Conservation (phyloP, 1,140 invertebrate genomes). For the Diorhabda sublineata region DNA sequence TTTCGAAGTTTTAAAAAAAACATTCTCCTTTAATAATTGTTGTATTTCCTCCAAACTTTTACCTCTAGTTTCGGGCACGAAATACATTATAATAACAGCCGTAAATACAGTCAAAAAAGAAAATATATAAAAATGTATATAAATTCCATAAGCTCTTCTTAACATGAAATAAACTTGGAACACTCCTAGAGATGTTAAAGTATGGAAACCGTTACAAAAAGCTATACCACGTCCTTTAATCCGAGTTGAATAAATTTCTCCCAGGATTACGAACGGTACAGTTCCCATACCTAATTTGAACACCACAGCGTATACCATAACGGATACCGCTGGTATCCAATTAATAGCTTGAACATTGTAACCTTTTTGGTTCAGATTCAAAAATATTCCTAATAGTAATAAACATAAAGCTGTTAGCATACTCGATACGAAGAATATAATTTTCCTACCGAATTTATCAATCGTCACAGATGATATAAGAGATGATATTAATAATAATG, state of each 20-base stretch:
- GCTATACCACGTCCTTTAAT: conserved; percentile 51
- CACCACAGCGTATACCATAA: conserved; percentile 33
- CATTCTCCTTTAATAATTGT: conserved; percentile 41
- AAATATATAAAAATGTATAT: conserved; percentile 65
- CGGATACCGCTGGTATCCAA: conserved; percentile 35
- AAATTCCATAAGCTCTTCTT: conserved; percentile 49
- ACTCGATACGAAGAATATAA: conserved; percentile 33
- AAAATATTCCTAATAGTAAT: conserved; percentile 36
- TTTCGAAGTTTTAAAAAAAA: not conserved
- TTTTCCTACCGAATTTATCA: conserved; percentile 38
- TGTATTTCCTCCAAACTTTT: conserved; percentile 69
- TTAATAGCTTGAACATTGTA: conserved; percentile 20
- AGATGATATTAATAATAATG: conserved; percentile 33
- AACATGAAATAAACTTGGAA: conserved; percentile 61
- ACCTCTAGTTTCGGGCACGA: conserved; percentile 76
- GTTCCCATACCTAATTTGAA: conserved; percentile 44
- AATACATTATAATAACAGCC: conserved; percentile 56
- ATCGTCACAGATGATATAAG: conserved; percentile 29
- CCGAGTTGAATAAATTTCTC: conserved; percentile 54
- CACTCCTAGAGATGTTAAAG: conserved; percentile 56
- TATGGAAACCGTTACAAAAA: conserved; percentile 37
- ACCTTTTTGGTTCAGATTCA: conserved; percentile 31
- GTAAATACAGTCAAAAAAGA: conserved; percentile 56
- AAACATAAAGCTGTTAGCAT: conserved; percentile 31
- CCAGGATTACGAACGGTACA: conserved; percentile 68